These are phyloP conservation scores for Erebia ligea DNA, from an alignment of 2,888 invertebrate species.

Conservation along the genomic window DNA sequence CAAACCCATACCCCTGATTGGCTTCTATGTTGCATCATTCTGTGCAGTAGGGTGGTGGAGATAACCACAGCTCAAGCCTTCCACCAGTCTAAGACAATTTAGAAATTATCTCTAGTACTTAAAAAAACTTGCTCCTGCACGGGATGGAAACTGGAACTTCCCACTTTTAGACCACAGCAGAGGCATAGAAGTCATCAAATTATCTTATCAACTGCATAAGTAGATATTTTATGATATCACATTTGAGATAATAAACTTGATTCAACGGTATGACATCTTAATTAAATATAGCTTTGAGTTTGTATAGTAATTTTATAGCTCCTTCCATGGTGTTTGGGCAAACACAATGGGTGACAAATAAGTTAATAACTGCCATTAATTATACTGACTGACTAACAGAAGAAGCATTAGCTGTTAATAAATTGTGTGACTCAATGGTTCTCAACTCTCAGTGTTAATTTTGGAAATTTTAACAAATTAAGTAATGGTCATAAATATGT, in stretches of 20 bases:
- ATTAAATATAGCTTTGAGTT: neutral
- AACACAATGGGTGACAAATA: conserved; percentile 4
- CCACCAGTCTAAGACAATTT: too few species aligned
- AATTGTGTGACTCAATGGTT: neutral
- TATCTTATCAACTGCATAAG: too few species aligned
- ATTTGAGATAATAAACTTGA: neutral
- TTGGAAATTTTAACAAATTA: neutral
- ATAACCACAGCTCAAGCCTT: too few species aligned
- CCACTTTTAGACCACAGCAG: too few species aligned
- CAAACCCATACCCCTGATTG: too few species aligned
- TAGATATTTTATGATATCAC: neutral
- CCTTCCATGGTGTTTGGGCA: neutral
- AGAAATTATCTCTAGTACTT: too few species aligned
- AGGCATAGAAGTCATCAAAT: too few species aligned
- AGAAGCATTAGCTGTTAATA: neutral
- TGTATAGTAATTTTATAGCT: neutral
- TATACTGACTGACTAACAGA: neutral
- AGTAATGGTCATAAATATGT: too few species aligned
- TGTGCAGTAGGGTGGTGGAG: too few species aligned
- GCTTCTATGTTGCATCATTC: too few species aligned
- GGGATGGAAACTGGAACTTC: too few species aligned
- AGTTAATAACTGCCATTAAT: neutral
- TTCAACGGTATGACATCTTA: neutral
- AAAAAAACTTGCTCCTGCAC: too few species aligned
- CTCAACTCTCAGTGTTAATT: neutral